phyloP scores from a whole-genome alignment of 30 jellyfish, hydroid and myxozoan genomes.

The Haliclystus octoradiatus region DNA sequence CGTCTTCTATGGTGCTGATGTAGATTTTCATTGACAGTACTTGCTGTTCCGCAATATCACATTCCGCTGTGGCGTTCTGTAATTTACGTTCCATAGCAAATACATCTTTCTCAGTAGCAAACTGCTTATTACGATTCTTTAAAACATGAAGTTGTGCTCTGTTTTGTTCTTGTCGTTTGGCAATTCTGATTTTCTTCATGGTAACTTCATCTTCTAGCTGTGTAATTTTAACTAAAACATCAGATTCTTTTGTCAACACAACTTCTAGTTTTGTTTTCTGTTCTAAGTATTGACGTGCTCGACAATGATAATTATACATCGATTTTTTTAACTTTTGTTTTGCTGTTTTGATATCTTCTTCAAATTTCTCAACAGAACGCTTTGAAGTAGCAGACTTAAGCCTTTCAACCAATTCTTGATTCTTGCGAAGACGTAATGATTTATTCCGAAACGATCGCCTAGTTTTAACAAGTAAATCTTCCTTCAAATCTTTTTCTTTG shows the following conservation, averaged over 20 bases:
- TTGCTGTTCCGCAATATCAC: conserved; percentile 34
- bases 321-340: not conserved
- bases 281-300: not conserved
- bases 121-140: not conserved
- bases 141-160: not conserved
- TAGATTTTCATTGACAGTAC: conserved; percentile 19
- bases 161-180: too few relatives aligned
- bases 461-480: not conserved
- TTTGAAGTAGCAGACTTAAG: not conserved
- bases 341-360: not conserved
- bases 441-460: not conserved
- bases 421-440: not conserved
- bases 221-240: not conserved
- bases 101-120: not conserved
- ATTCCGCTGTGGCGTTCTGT: not conserved
- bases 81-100: not conserved
- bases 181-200: not conserved
- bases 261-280: not conserved
- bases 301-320: not conserved
- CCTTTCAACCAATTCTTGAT: not conserved
- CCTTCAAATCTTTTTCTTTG: not conserved
- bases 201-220: not conserved
- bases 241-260: not conserved
- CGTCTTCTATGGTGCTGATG: conserved; percentile 33
- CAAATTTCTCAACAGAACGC: not conserved